Percentiles rank a stretch among this genome's conserved stretches.
Evolutionary conservation across 2,113 vertebrate genomes (phyloP).

Genomic region (Oreochromis spilurus): DNA sequence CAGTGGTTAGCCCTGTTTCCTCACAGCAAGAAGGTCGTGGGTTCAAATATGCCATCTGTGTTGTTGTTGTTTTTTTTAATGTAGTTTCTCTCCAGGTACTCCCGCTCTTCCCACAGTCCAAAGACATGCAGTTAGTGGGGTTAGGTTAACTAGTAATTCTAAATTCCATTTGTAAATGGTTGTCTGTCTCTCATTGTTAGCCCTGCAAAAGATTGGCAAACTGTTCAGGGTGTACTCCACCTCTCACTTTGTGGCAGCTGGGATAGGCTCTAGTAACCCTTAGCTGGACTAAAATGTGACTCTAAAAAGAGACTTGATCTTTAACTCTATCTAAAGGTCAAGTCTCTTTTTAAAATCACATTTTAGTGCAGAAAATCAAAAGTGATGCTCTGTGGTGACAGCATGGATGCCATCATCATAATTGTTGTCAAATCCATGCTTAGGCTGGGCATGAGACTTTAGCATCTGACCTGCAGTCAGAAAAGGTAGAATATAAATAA

Average conservation of each 20-base stretch:
- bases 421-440: neutral
- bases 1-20: neutral
- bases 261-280: neutral
- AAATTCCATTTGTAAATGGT: neutral
- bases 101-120: neutral
- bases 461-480: neutral
- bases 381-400: neutral
- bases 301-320: neutral
- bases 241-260: neutral
- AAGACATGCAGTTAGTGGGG: neutral
- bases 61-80: neutral
- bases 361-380: neutral
- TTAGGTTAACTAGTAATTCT: neutral
- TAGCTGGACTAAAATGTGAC: neutral
- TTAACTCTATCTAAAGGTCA: neutral
- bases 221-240: neutral
- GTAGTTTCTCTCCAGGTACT: neutral
- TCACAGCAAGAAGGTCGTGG: fast-evolving
- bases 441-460: neutral
- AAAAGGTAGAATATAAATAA: neutral
- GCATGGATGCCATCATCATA: neutral
- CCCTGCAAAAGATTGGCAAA: neutral
- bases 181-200: neutral
- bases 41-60: neutral
- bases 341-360: neutral